phyloP scores from a whole-genome alignment of 2,888 invertebrate species.

The Mycalesis mineus region DNA sequence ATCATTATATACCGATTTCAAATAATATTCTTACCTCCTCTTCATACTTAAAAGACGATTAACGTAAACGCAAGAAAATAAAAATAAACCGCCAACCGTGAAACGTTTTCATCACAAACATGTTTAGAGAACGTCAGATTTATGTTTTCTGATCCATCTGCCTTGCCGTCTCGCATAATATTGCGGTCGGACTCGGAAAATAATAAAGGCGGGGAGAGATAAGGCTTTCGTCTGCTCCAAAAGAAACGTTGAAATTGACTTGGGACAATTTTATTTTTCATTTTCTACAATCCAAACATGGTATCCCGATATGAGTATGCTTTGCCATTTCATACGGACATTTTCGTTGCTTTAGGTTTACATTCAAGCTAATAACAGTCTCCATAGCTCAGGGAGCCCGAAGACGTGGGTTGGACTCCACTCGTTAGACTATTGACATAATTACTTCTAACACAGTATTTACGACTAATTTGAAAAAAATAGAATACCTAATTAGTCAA shows the following conservation, averaged over 20 bases:
- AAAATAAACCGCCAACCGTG: conserved; percentile 41
- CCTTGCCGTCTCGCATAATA: conserved; percentile 67
- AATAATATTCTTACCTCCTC: not conserved
- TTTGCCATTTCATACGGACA: not conserved
- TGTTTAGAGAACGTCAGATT: conserved; percentile 69
- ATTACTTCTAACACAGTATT: no score
- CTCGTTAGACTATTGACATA: no score
- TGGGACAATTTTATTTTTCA: conserved; percentile 65
- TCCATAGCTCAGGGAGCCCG: no score
- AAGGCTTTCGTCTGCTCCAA: conserved; percentile 64
- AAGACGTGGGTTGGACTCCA: no score
- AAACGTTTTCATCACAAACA: conserved; percentile 56
- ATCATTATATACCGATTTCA: no score
- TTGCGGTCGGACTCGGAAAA: conserved; percentile 69
- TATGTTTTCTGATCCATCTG: conserved; percentile 73
- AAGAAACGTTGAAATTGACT: conserved; percentile 53
- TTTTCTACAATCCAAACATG: conserved; percentile 38
- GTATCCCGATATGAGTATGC: conserved; percentile 9
- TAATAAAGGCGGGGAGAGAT: conserved; percentile 65
- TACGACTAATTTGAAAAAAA: no score
- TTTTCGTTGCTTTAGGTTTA: conserved; percentile 2
- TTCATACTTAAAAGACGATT: conserved; percentile 15
- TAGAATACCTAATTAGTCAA: no score
- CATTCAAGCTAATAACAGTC: not conserved
- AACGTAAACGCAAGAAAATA: conserved; percentile 29